Conservation (phyloP, 1,140 invertebrate genomes). For the Drosophila nannoptera region DNA sequence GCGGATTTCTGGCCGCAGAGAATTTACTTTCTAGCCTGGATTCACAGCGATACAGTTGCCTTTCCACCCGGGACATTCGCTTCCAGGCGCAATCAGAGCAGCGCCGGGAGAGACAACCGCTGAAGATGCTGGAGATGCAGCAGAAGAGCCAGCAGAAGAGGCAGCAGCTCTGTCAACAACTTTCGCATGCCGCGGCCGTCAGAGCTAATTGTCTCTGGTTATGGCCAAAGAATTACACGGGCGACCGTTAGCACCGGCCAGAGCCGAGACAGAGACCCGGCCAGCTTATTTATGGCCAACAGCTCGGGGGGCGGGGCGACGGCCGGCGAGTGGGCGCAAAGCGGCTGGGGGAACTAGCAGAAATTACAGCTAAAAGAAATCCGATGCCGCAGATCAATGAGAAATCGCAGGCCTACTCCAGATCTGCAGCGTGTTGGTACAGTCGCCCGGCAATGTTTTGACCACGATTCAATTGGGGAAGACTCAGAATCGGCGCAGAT, state of each 20-base stretch:
- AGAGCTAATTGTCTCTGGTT: constrained; percentile 51
- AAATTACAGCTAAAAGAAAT: constrained; percentile 77
- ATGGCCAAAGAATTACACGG: constrained; percentile 52
- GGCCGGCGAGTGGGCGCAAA: background rate
- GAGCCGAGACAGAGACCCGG: constrained; percentile 1
- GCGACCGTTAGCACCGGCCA: constrained; percentile 46
- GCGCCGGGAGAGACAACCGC: background rate
- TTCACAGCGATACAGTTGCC: constrained; percentile 40
- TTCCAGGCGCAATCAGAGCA: constrained; percentile 16
- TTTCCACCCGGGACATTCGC: constrained; percentile 15
- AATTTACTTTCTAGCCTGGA: constrained; percentile 77
- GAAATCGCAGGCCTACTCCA: constrained; percentile 74
- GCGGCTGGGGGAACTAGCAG: background rate
- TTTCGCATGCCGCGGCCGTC: constrained; percentile 66
- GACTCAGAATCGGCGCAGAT: constrained; percentile 52
- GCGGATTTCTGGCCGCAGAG: constrained; percentile 59
- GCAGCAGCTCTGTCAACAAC: constrained; percentile 71
- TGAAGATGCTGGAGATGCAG: background rate
- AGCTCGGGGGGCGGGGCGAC: background rate
- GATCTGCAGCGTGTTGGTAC: constrained; percentile 37
- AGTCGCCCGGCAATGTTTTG: constrained; percentile 39
- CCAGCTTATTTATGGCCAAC: constrained; percentile 58
- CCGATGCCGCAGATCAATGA: constrained; percentile 68
- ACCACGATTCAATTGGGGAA: constrained; percentile 68
- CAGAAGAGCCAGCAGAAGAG: constrained; percentile 1